Percentiles rank a stretch among this genome's conserved stretches.
Conservation (phyloP, 2,797 vertebrate genomes). For the Rhabdophis nuchalis region DNA sequence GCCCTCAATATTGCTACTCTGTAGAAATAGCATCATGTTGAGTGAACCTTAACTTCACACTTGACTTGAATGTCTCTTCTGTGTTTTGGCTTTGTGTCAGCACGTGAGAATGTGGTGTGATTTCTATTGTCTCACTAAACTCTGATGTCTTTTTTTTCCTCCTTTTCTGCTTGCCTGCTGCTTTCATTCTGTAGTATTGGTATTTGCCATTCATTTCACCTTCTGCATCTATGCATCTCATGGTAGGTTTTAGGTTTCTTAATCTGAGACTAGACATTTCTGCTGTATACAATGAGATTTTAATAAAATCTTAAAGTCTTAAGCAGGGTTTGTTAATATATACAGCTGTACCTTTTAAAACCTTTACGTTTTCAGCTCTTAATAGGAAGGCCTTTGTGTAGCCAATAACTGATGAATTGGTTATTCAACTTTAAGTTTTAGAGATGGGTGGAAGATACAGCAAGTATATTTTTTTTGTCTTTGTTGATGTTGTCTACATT, state of each 20-base stretch:
- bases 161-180: constrained; percentile 66
- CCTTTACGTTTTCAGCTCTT: neutral
- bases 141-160: constrained; percentile 64
- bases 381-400: neutral
- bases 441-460: neutral
- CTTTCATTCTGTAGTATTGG: constrained; percentile 74
- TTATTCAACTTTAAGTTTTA: neutral
- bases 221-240: constrained; percentile 75
- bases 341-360: neutral
- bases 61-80: constrained; percentile 8
- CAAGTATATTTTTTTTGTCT: neutral
- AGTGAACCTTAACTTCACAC: neutral
- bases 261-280: constrained; percentile 52
- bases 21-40: constrained; percentile 10
- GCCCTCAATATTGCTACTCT: neutral
- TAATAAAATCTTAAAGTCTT: neutral
- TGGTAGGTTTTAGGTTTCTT: constrained; percentile 69
- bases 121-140: constrained; percentile 63
- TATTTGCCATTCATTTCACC: constrained; percentile 76
- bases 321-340: neutral
- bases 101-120: constrained; percentile 8
- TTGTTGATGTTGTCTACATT: accelerated
- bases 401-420: neutral
- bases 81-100: constrained; percentile 40
- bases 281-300: constrained; percentile 48